phyloP scores from a whole-genome alignment of 2,113 vertebrate genomes.

The Erythrocercus mccallii region DNA sequence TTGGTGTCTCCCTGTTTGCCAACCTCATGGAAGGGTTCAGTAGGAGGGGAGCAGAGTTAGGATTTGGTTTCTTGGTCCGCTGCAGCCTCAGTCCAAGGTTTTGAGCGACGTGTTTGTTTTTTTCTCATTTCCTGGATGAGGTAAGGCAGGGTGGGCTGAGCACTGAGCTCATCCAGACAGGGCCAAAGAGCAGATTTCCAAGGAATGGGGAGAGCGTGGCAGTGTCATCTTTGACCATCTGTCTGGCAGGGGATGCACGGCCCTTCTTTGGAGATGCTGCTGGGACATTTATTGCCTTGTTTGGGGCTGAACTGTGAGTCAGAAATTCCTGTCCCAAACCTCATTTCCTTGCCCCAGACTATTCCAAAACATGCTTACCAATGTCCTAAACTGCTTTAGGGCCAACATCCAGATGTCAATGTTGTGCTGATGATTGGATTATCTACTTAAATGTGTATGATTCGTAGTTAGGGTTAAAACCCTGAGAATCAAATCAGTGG shows the following conservation, averaged over 20 bases:
- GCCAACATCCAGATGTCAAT: fast-evolving
- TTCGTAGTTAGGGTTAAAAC: neutral
- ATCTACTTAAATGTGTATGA: neutral
- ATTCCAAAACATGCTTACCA: neutral
- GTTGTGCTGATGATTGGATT: neutral
- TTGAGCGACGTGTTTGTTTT: neutral
- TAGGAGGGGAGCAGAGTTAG: neutral
- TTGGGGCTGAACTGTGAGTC: neutral
- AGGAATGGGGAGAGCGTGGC: neutral
- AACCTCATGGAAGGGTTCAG: neutral
- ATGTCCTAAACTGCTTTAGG: neutral
- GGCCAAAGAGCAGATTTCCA: neutral
- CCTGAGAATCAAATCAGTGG: neutral
- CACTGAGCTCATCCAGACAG: neutral
- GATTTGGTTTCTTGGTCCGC: neutral
- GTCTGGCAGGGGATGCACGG: neutral
- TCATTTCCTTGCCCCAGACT: neutral
- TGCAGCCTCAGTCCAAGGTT: neutral
- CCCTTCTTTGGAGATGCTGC: neutral
- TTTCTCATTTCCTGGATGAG: neutral
- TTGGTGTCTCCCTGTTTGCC: neutral
- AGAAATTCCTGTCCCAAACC: neutral
- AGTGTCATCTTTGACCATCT: neutral
- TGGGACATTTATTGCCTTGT: neutral
- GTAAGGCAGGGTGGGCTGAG: neutral